Evolutionary conservation across 2,797 vertebrate genomes (phyloP).

Genomic region (Propithecus perrieri): DNA sequence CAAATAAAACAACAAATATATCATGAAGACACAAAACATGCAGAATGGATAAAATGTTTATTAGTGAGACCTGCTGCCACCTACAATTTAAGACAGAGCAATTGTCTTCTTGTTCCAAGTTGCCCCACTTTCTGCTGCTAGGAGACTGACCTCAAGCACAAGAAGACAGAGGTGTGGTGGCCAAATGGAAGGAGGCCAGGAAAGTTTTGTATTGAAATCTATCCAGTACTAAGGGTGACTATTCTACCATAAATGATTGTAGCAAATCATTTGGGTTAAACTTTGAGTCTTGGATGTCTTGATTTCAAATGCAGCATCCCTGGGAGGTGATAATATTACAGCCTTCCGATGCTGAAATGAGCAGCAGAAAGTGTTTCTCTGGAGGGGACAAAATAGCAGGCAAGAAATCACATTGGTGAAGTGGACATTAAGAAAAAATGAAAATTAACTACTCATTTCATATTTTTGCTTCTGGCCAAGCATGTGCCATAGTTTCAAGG

Average conservation of each 20-base stretch:
- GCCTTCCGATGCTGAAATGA: neutral
- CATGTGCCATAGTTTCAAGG: neutral
- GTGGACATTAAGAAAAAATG: neutral
- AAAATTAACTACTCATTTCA: neutral
- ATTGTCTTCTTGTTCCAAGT: neutral
- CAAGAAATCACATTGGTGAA: neutral
- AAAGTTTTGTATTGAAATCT: neutral
- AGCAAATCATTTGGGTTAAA: neutral
- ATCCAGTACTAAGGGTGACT: neutral
- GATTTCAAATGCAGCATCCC: neutral
- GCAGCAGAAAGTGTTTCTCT: neutral
- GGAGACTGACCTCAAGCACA: neutral
- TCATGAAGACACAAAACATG: neutral
- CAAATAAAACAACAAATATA: neutral
- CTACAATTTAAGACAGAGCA: neutral
- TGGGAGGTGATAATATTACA: neutral
- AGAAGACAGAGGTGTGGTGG: neutral
- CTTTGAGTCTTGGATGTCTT: neutral
- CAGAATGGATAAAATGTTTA: neutral
- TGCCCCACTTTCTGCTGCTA: neutral
- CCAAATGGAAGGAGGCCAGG: neutral
- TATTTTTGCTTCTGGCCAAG: neutral
- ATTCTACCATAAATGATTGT: neutral
- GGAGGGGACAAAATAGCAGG: neutral
- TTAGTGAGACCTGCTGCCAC: neutral